Conservation (phyloP, 2,888 invertebrate species). For the Panopea generosa region DNA sequence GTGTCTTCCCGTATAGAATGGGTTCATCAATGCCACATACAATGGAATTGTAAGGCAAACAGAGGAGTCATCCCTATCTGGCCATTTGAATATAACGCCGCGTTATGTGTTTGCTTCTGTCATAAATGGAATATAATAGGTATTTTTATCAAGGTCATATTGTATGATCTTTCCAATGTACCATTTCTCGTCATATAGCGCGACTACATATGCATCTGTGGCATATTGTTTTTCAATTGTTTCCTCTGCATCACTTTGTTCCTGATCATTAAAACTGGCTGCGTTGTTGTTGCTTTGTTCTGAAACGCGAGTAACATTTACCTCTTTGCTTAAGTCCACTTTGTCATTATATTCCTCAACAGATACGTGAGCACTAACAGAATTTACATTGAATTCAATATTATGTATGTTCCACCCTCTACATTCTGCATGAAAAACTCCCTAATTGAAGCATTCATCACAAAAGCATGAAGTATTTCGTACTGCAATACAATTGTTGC, state of each 20-base stretch:
- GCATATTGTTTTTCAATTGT: neutral
- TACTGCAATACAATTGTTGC: constrained; percentile 6
- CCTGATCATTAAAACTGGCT: too few species aligned
- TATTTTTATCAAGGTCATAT: constrained; percentile 7
- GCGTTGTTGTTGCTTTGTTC: too few species aligned
- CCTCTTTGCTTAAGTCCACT: too few species aligned
- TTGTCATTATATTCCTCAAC: neutral
- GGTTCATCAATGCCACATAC: neutral
- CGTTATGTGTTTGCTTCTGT: neutral
- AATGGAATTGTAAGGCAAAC: neutral
- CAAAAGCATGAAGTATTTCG: constrained; percentile 30
- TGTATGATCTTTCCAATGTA: constrained; percentile 25
- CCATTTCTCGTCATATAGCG: constrained; percentile 24
- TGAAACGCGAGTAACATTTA: too few species aligned
- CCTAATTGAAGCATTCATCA: constrained; percentile 17
- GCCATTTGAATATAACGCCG: constrained; percentile 17
- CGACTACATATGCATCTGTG: constrained; percentile 1
- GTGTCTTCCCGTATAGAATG: neutral
- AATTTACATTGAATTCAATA: too few species aligned
- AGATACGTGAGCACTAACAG: neutral
- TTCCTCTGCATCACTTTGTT: too few species aligned
- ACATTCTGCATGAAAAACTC: constrained; percentile 12
- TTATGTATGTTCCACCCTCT: constrained; percentile 9
- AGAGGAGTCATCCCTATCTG: neutral
- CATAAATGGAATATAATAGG: constrained; percentile 20